These are phyloP conservation scores for Torymus auratus DNA, from an alignment of 2,888 invertebrate species.

Conservation along the genomic window DNA sequence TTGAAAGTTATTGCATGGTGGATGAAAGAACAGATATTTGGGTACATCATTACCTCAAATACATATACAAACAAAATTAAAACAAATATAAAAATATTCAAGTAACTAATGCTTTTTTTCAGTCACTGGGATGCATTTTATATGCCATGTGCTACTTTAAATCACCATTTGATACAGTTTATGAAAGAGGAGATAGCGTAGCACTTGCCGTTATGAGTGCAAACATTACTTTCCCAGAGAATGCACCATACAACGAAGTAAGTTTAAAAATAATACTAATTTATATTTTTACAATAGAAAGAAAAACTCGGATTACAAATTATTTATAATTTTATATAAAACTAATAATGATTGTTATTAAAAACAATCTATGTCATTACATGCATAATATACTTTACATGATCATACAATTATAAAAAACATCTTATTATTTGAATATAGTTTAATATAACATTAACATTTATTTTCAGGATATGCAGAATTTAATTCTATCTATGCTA, in stretches of 20 bases:
- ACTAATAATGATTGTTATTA: no score
- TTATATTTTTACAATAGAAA: conserved; percentile 8
- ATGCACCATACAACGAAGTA: conserved; percentile 82
- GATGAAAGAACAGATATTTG: conserved; percentile 93
- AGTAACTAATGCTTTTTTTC: conserved; percentile 64
- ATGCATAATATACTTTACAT: background rate
- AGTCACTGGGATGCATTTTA: conserved; percentile 91
- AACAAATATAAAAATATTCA: background rate
- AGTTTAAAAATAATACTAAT: conserved; percentile 52
- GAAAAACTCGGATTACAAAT: background rate
- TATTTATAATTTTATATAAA: background rate
- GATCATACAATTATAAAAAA: background rate
- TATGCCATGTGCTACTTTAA: conserved; percentile 91
- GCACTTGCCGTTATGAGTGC: conserved; percentile 90
- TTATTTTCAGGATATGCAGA: conserved; percentile 82
- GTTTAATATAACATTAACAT: conserved; percentile 5
- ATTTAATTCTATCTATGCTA: conserved; percentile 84
- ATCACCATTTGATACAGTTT: conserved; percentile 90
- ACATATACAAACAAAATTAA: conserved; percentile 15
- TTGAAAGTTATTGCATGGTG: conserved; percentile 87
- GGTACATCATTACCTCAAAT: conserved; percentile 77
- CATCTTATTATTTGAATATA: background rate
- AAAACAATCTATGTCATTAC: no score
- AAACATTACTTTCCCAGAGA: conserved; percentile 84
- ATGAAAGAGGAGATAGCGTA: conserved; percentile 91